These are phyloP conservation scores for Aproaerema taeniolella DNA, from an alignment of 2,888 invertebrate genomes.

Conservation along the genomic window DNA sequence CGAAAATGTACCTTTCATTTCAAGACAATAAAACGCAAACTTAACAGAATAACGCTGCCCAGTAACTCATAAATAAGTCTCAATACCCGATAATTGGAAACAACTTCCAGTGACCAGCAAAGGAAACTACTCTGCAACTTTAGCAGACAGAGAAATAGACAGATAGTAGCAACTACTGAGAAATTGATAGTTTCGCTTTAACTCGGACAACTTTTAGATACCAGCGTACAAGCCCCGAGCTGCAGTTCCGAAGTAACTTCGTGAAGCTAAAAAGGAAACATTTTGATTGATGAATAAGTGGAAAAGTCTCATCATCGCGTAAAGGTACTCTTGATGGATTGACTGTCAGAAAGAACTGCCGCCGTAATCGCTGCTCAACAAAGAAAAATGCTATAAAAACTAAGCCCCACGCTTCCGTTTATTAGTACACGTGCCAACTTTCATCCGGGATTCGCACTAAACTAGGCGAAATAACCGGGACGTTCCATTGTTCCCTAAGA, in stretches of 20 bases:
- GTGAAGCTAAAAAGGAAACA: no score
- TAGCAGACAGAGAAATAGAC: no score
- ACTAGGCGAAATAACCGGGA: conserved; percentile 14
- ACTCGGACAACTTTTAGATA: background rate
- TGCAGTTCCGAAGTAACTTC: background rate
- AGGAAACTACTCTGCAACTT: no score
- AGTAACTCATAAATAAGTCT: no score
- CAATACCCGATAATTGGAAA: no score
- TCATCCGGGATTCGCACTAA: conserved; percentile 11
- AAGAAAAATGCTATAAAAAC: conserved; percentile 11
- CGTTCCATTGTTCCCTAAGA: conserved; percentile 24
- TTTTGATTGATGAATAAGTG: background rate
- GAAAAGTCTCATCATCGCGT: background rate
- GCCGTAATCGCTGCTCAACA: conserved; percentile 11
- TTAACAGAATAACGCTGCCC: no score
- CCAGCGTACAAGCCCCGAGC: background rate
- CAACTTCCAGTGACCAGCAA: no score
- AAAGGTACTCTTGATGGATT: conserved; percentile 13
- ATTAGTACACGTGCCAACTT: conserved; percentile 11
- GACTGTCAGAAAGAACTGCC: conserved; percentile 10
- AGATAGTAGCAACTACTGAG: background rate
- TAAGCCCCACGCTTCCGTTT: conserved; percentile 1
- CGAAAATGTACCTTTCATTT: no score
- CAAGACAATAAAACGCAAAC: no score
- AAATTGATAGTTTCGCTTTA: background rate